Base-by-base conservation (phyloP, 92 coral and sea anemone species). In the Parazoanthus swiftii region DNA sequence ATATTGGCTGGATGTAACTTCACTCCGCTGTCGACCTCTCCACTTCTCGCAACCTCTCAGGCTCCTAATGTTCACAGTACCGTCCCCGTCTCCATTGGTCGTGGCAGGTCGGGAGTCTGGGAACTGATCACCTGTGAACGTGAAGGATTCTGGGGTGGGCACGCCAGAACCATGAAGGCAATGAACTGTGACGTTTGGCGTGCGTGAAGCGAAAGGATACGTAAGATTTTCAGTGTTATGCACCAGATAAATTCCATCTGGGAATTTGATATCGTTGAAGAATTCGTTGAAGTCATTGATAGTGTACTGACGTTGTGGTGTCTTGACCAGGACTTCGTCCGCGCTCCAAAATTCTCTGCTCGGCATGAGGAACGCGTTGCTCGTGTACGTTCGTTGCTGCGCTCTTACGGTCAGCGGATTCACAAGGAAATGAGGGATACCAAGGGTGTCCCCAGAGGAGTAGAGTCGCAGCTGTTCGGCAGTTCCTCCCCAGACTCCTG, bases 401-500 rank as follows among this genome's bases (percentile, higher is more conserved):
- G 79, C 89, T 77, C 98, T 87, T 58, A 91, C 93, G 66, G 90
- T 91, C 91, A 95, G 90, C 86, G 94, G 98, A 65, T 91, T 89
- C 39, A 88, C 95, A 37, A 95, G 25, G 48, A 86, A 75, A 35
- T 86, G 76, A 3, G 94, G 95, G 88, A 93, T 79, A 0, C 95
- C 95, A 37, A 95, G 88, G 0, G 95, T 89, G 73, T 95, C 86
- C 39, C 98, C 98, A 13, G 98, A 95, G 15, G 98, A 86, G 56
- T 73, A 95, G 8, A 95, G 91, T 67, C 92, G 89, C 81, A 95
- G 80, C 7, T 86, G 89, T 46, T 88, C 80, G 37, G 92, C 92
- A 14, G 95, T 78, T 26, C 98, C 98, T 73, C 95, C 95, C 98
- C 95, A 95, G 71, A 95, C 94, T 29, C 98, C 98, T 95, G 82